phyloP scores from a whole-genome alignment of 2,888 invertebrate species.

The Pardosa pseudoannulata region DNA sequence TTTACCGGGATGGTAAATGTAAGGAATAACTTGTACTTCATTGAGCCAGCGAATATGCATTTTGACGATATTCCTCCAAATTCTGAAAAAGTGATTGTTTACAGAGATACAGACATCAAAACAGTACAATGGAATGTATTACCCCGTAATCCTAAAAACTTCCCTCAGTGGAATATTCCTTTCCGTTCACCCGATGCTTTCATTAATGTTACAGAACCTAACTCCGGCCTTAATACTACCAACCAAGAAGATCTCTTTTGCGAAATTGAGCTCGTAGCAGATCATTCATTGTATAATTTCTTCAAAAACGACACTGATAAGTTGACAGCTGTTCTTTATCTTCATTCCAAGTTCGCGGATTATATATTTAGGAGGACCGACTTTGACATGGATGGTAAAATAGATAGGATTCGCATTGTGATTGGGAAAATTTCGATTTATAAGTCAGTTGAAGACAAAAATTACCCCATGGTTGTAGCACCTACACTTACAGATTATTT shows the following conservation, averaged over 20 bases:
- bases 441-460: slow-evolving; percentile 12
- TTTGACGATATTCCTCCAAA: neutral
- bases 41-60: slow-evolving; percentile 10
- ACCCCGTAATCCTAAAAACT: neutral
- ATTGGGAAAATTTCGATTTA: slow-evolving; percentile 45
- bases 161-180: neutral
- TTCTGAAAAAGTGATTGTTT: slow-evolving; percentile 21
- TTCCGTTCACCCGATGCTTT: slow-evolving; percentile 9
- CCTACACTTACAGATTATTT: slow-evolving; percentile 21
- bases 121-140: neutral
- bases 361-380: slow-evolving; percentile 76
- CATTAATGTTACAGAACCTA: neutral
- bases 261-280: slow-evolving; percentile 75
- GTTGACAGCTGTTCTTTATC: slow-evolving; percentile 74
- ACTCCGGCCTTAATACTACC: neutral
- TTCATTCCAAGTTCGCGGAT: slow-evolving; percentile 75
- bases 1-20: slow-evolving; percentile 29
- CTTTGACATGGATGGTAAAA: slow-evolving; percentile 76
- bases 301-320: slow-evolving; percentile 37
- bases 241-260: slow-evolving; percentile 48
- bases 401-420: slow-evolving; percentile 76
- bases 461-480: slow-evolving; percentile 39
- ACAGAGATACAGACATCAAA: slow-evolving; percentile 18
- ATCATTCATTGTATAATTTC: slow-evolving; percentile 75
- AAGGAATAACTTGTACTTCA: neutral